Evolutionary conservation across 2,888 invertebrate genomes (phyloP).

Genomic region (Synanthedon tipuliformis): DNA sequence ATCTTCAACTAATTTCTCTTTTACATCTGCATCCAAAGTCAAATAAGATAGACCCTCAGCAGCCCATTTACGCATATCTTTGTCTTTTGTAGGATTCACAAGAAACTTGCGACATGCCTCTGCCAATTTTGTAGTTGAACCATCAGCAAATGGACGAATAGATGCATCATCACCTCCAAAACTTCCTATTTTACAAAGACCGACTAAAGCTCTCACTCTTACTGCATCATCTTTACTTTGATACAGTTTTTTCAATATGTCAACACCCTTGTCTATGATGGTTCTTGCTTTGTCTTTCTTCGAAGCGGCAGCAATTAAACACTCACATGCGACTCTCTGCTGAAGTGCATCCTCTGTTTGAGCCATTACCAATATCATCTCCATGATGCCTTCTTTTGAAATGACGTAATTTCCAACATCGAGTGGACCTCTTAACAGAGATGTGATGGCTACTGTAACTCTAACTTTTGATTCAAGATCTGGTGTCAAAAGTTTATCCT

Average conservation of each 20-base stretch:
- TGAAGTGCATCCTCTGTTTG: conserved; percentile 90
- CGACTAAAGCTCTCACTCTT: conserved; percentile 88
- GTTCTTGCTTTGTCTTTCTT: conserved; percentile 97
- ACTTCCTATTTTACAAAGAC: conserved; percentile 95
- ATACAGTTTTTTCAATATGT: conserved; percentile 94
- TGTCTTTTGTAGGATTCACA: conserved; percentile 87
- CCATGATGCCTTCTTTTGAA: conserved; percentile 87
- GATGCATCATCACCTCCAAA: conserved; percentile 96
- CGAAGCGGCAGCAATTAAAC: conserved; percentile 94
- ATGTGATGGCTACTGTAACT: conserved; percentile 88
- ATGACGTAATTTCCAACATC: conserved; percentile 92
- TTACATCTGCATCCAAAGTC: conserved; percentile 97
- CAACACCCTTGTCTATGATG: conserved; percentile 88
- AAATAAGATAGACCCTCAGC: conserved; percentile 96
- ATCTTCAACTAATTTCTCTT: conserved; percentile 94
- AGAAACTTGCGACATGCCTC: conserved; percentile 94
- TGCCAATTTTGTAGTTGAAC: conserved; percentile 90
- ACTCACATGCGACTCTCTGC: conserved; percentile 95
- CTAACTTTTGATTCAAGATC: conserved; percentile 92
- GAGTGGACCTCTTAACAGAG: conserved; percentile 88
- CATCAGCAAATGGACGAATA: conserved; percentile 94
- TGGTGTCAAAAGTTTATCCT: conserved; percentile 84
- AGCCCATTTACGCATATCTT: conserved; percentile 94
- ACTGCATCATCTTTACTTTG: conserved; percentile 91
- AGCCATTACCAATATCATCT: conserved; percentile 98